Conservation (phyloP, 2,888 invertebrate genomes). For the Reticulitermes lucifugus region DNA sequence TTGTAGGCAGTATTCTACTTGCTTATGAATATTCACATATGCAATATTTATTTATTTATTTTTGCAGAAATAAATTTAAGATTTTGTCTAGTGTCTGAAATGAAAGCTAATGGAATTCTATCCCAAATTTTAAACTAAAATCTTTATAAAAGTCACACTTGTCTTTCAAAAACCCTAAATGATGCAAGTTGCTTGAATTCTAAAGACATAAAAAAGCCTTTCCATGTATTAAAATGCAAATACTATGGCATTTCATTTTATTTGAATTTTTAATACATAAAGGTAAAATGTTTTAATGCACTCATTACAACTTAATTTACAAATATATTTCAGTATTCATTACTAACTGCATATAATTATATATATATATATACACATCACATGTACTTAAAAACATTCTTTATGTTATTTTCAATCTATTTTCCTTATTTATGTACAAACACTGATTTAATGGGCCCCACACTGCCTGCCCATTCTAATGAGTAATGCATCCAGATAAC, state of each 20-base stretch:
- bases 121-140: no score
- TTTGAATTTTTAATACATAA: conserved; percentile 53
- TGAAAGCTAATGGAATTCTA: no score
- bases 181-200: no score
- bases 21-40: no score
- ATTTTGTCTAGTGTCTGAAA: no score
- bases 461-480: conserved; percentile 23
- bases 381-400: conserved; percentile 51
- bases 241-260: conserved; percentile 25
- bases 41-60: no score
- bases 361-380: conserved; percentile 51
- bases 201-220: no score
- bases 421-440: conserved; percentile 49
- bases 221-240: background rate
- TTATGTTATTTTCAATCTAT: conserved; percentile 41
- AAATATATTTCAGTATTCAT: conserved; percentile 54
- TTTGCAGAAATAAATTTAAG: no score
- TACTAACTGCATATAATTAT: conserved; percentile 53
- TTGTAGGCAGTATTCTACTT: no score
- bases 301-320: conserved; percentile 54
- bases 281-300: conserved; percentile 53
- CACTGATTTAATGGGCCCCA: conserved; percentile 44
- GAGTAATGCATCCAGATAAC: conserved; percentile 39
- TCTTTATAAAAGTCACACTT: no score
- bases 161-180: no score